A percentile compares a stretch with the other conserved stretches of the same genome.
phyloP scores from a whole-genome alignment of 2,113 vertebrate genomes.

The Etheostoma cragini region DNA sequence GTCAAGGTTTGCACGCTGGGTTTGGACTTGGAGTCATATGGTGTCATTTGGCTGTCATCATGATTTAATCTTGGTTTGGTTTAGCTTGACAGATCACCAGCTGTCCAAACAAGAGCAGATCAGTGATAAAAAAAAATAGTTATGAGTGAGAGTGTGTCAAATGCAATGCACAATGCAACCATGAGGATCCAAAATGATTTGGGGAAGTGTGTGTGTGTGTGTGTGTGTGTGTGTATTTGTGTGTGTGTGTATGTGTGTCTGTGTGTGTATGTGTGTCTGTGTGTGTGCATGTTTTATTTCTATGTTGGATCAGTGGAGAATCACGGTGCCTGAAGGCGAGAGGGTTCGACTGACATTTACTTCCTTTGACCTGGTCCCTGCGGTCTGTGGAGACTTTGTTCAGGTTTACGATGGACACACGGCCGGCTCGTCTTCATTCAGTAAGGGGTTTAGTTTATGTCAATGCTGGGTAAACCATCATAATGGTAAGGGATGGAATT shows the following conservation, averaged over 20 bases:
- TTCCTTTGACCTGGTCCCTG: constrained; percentile 81
- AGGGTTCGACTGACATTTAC: constrained; percentile 79
- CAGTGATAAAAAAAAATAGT: constrained; percentile 32
- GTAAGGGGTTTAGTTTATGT: constrained; percentile 56
- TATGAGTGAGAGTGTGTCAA: constrained; percentile 25
- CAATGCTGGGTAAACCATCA: constrained; percentile 21
- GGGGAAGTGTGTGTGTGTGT: too few species aligned
- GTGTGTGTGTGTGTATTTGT: too few species aligned
- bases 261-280: not conserved
- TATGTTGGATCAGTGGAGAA: constrained; percentile 66
- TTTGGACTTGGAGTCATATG: constrained; percentile 42
- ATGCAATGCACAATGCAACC: constrained; percentile 7
- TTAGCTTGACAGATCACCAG: constrained; percentile 33
- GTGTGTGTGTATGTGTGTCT: too few species aligned
- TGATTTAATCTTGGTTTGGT: constrained; percentile 44
- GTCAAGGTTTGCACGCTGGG: constrained; percentile 16
- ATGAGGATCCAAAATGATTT: not conserved
- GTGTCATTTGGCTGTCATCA: constrained; percentile 50
- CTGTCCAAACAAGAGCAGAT: constrained; percentile 53
- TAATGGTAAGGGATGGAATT: not conserved
- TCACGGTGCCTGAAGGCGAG: constrained; percentile 76
- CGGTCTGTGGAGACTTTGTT: constrained; percentile 82
- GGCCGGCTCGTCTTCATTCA: constrained; percentile 54
- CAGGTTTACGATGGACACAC: constrained; percentile 79
- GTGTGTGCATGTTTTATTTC: constrained; percentile 10